Conservation (phyloP, 2,113 vertebrate genomes). For the Esox niger region DNA sequence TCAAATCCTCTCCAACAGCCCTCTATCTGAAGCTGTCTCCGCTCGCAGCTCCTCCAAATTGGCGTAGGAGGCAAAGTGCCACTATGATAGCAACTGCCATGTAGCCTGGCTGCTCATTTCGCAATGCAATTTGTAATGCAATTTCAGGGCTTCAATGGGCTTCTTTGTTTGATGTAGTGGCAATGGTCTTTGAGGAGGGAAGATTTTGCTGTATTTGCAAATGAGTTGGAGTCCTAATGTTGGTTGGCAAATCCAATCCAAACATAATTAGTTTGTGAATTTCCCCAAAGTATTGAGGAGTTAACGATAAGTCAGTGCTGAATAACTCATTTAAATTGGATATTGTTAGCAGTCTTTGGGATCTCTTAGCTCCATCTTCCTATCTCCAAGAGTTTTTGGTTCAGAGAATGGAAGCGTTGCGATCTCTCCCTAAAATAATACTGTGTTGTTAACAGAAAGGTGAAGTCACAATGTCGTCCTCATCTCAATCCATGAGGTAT, state of each 20-base stretch:
- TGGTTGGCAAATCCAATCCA: slow-evolving; percentile 37
- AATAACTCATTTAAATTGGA: slow-evolving; percentile 58
- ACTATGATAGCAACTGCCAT: slow-evolving; percentile 26
- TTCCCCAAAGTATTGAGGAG: slow-evolving; percentile 20
- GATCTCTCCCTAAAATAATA: not conserved
- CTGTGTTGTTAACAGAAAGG: not conserved
- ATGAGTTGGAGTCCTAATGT: not conserved
- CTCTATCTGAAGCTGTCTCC: slow-evolving; percentile 46
- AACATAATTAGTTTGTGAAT: slow-evolving; percentile 43
- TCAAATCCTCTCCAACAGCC: slow-evolving; percentile 27
- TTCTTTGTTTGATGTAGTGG: slow-evolving; percentile 42
- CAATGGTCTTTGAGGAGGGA: slow-evolving; percentile 5
- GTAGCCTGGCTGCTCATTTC: slow-evolving; percentile 27
- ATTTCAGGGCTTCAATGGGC: slow-evolving; percentile 30
- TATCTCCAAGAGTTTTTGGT: not conserved
- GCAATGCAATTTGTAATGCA: slow-evolving; percentile 43
- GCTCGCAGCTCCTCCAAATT: slow-evolving; percentile 32
- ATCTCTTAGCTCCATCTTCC: not conserved
- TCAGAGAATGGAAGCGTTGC: not conserved
- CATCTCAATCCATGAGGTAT: slow-evolving; percentile 9
- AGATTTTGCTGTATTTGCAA: slow-evolving; percentile 10
- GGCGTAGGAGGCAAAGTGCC: slow-evolving; percentile 33
- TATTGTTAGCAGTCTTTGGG: slow-evolving; percentile 46
- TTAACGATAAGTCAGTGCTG: slow-evolving; percentile 34
- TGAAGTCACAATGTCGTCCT: slow-evolving; percentile 12